phyloP scores from a whole-genome alignment of 2,888 invertebrate genomes.

The Microplitis deprimator region DNA sequence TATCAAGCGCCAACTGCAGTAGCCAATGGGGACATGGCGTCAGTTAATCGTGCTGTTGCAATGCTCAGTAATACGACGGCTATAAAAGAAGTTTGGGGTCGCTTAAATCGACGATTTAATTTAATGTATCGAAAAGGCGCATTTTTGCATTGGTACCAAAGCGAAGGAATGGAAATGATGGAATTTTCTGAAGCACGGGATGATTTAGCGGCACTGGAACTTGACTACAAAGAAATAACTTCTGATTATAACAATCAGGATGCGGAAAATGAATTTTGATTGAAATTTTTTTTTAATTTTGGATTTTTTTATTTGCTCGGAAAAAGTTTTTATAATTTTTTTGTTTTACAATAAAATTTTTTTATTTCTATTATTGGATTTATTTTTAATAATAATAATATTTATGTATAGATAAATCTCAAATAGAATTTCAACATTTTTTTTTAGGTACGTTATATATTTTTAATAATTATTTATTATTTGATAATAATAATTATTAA shows the following conservation, averaged over 20 bases:
- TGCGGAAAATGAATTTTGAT: conserved; percentile 63
- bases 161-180: conserved; percentile 88
- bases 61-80: conserved; percentile 81
- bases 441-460: not conserved
- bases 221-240: conserved; percentile 82
- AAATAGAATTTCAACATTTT: not conserved
- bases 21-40: conserved; percentile 70
- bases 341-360: conserved; percentile 22
- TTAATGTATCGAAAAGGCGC: conserved; percentile 80
- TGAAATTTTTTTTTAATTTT: not conserved
- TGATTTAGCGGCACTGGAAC: conserved; percentile 81
- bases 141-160: conserved; percentile 85
- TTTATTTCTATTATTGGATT: not conserved
- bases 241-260: conserved; percentile 73
- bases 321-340: conserved; percentile 20
- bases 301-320: not conserved
- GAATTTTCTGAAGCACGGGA: conserved; percentile 88
- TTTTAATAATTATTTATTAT: conserved; percentile 4
- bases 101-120: conserved; percentile 80
- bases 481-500: conserved; percentile 3
- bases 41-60: conserved; percentile 78
- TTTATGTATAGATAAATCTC: not conserved
- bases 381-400: conserved; percentile 12
- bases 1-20: conserved; percentile 14
- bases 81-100: conserved; percentile 79